Evolutionary conservation across 2,797 vertebrate species (phyloP).

Genomic region (Alcedo quadribrachys): DNA sequence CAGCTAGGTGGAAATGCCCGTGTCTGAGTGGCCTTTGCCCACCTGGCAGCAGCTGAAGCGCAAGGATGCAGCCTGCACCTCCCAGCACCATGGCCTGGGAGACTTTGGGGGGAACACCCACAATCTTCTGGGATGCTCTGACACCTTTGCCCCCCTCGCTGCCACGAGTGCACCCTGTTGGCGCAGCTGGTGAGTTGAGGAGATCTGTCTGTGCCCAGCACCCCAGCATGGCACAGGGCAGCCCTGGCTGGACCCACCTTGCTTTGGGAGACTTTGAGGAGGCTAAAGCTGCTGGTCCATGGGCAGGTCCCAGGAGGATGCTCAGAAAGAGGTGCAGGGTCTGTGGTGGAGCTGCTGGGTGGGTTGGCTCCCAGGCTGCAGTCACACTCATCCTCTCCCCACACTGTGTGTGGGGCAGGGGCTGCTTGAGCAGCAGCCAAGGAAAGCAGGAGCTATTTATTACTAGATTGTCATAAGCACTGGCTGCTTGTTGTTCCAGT

Average conservation of each 20-base stretch:
- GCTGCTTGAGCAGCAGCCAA: background rate
- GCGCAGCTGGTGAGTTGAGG: background rate
- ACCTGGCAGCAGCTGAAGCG: background rate
- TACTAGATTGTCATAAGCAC: rapidly evolving
- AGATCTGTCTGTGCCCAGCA: background rate
- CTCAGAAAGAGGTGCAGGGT: rapidly evolving
- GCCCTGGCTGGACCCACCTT: background rate
- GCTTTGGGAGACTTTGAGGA: background rate
- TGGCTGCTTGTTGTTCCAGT: background rate
- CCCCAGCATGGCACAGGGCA: background rate
- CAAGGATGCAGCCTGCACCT: background rate
- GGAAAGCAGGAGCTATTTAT: background rate
- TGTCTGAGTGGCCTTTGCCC: background rate
- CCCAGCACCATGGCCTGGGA: background rate
- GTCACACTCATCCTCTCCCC: background rate
- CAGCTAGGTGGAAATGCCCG: background rate
- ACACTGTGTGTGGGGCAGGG: background rate
- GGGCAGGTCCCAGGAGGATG: background rate
- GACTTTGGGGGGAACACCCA: rapidly evolving
- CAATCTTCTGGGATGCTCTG: background rate
- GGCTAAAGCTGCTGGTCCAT: background rate
- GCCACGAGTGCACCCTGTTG: rapidly evolving
- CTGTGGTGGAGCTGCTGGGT: background rate
- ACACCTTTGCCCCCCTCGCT: background rate
- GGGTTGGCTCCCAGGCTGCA: background rate